Base-by-base conservation (phyloP, 2,797 vertebrate genomes). In the Limosa lapponica region DNA sequence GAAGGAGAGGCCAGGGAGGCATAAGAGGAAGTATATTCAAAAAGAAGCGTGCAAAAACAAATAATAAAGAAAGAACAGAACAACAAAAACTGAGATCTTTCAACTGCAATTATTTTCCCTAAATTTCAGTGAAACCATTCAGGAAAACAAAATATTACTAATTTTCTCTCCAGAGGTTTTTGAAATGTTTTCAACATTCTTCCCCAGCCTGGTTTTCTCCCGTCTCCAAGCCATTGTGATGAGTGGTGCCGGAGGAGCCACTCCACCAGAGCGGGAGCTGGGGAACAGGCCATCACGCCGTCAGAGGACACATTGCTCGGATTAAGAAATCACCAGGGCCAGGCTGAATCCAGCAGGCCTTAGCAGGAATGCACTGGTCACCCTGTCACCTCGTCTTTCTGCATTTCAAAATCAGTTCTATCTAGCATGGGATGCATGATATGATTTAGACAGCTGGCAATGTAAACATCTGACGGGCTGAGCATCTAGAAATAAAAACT, bases 131-230 rank as follows among this genome's bases (percentile, higher is more conserved):
- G 74, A 89, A 94, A 73, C 58, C 52, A 93, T 92, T 93, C 89
- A 93, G 71, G 78, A 94, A 93, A 94, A 93, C 78, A 94, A 93
- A 96, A 92, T 89, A 94, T 90, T 93, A 96, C 74, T 94, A 39
- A 84, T 94, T 90, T 92, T 96, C 83, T 79, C 78, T 94, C 83
- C 95, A 90, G 90, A 90, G 81, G 81, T 73, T 94, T 94, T 90
- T 72, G 71, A 94, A 93, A 89, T 23, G 7, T 48, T 92, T 96
- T 94, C 88, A 85, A 28, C 91, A 94, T 96, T 96, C 73, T 93
- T 95, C 51, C n/a, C 16, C 44, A 75, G 73, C 88, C 55, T 79
- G 66, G 32, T 59, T 95, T 94, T 61, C 77, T 95, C 78, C 39
- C 0, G 0, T 93, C 82, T 84, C 90, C 81, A 92, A 94, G 78